phyloP scores from a whole-genome alignment of 2,113 vertebrate genomes.

The Alligator mississippiensis region DNA sequence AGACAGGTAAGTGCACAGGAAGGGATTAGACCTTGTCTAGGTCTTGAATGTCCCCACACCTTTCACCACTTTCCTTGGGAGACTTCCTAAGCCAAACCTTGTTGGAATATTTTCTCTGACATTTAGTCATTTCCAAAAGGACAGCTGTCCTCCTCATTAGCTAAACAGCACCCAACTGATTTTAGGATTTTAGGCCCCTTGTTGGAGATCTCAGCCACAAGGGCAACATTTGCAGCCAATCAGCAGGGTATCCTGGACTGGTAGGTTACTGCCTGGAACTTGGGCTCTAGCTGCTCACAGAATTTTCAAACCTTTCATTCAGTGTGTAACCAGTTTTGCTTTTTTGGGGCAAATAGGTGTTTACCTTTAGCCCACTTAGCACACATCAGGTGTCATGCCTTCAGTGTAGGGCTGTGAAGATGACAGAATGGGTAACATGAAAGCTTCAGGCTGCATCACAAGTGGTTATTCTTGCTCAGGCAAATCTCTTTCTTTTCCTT shows the following conservation, averaged over 20 bases:
- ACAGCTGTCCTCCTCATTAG: background rate
- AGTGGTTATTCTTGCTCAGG: constrained; percentile 33
- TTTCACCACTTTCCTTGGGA: background rate
- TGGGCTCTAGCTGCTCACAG: background rate
- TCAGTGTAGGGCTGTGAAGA: background rate
- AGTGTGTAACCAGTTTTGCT: constrained; percentile 22
- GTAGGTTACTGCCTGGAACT: background rate
- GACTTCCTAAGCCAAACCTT: background rate
- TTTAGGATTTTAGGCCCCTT: accelerated
- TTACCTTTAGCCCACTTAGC: background rate
- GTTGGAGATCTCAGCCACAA: background rate
- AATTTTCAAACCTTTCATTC: constrained; percentile 33
- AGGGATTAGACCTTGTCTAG: background rate
- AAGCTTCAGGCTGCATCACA: constrained; percentile 53
- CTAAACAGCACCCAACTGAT: background rate
- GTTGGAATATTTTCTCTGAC: background rate
- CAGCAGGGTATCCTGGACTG: background rate
- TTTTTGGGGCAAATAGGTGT: background rate
- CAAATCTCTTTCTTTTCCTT: constrained; percentile 21
- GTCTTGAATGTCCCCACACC: background rate
- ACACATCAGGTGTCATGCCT: background rate
- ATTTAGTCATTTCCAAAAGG: background rate
- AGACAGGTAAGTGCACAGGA: background rate
- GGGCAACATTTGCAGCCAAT: background rate
- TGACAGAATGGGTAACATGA: background rate